Percentiles rank a stretch among this genome's conserved stretches.
Conservation (phyloP, 2,113 vertebrate genomes). For the Mungos mungo region DNA sequence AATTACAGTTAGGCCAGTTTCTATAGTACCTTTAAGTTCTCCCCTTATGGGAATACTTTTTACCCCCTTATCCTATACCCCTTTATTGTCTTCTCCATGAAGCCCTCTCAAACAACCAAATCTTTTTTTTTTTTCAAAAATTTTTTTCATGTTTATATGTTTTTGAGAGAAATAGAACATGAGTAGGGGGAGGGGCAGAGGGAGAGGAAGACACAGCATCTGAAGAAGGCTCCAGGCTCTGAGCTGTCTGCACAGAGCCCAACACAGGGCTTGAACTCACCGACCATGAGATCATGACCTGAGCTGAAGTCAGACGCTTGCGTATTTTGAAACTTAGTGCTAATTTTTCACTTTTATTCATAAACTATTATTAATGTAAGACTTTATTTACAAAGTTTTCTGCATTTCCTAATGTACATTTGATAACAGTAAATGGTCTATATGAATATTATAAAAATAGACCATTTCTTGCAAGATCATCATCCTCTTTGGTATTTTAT, state of each 20-base stretch:
- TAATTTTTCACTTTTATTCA: background rate
- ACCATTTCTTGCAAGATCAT: background rate
- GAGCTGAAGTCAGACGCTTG: no score
- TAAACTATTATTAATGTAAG: background rate
- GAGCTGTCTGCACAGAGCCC: no score
- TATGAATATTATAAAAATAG: background rate
- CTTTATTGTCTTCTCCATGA: background rate
- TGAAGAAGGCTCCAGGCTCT: no score
- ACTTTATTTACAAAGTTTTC: background rate
- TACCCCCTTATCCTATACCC: background rate
- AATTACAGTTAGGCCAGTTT: background rate
- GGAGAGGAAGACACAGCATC: no score
- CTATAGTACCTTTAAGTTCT: background rate
- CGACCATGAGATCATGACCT: no score
- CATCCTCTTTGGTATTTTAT: background rate
- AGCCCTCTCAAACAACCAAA: background rate
- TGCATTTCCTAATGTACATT: background rate
- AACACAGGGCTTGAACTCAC: no score
- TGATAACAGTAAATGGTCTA: background rate
- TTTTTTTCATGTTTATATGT: no score
- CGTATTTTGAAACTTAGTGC: background rate
- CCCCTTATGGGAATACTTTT: background rate
- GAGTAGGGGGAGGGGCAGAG: no score
- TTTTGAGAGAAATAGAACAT: no score
- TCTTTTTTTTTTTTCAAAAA: no score